Conservation (phyloP, 2,113 vertebrate genomes). For the Eurypyga helias region DNA sequence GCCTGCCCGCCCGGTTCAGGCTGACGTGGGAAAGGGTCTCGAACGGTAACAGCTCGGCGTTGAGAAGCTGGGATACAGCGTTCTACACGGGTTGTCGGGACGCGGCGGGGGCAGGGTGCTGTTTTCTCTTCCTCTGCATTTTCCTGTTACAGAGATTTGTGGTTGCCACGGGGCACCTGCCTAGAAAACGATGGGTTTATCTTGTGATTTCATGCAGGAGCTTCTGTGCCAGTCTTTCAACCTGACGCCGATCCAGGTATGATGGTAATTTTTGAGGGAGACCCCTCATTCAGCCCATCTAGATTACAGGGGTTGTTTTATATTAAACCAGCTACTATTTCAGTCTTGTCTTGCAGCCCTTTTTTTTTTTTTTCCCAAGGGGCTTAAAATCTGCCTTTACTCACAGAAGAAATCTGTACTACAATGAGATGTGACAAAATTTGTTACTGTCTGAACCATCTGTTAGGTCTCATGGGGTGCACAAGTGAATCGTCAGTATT, state of each 20-base stretch:
- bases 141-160: background rate
- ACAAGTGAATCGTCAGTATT: background rate
- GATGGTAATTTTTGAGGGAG: background rate
- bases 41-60: background rate
- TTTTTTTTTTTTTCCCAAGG: background rate
- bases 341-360: background rate
- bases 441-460: background rate
- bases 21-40: background rate
- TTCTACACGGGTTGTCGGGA: background rate
- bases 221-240: background rate
- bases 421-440: background rate
- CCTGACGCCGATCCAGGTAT: background rate
- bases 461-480: background rate
- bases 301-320: background rate
- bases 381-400: conserved; percentile 1
- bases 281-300: background rate
- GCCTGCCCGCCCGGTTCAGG: background rate
- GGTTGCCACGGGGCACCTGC: background rate
- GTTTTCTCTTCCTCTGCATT: background rate
- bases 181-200: background rate
- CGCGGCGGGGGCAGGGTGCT: background rate
- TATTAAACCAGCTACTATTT: background rate
- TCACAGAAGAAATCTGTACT: background rate
- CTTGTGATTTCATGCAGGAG: background rate
- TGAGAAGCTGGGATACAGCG: background rate